phyloP scores from a whole-genome alignment of 2,113 vertebrate species.

The Peromyscus maniculatus region DNA sequence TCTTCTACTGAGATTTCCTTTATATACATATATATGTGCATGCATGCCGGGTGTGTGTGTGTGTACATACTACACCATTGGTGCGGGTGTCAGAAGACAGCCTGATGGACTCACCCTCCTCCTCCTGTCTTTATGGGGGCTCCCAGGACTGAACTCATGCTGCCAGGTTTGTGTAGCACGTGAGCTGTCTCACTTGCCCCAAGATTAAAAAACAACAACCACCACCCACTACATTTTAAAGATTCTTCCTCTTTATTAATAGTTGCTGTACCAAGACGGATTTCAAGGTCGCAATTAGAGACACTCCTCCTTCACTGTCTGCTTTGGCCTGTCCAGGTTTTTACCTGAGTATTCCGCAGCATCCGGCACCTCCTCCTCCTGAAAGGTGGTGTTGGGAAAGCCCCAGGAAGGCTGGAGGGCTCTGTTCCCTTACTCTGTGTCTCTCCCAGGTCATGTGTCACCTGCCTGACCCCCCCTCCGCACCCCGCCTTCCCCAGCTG shows the following conservation, averaged over 20 bases:
- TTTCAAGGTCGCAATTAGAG: slow-evolving; percentile 14
- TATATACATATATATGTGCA: neutral
- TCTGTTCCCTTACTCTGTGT: neutral
- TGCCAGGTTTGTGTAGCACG: neutral
- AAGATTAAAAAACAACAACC: neutral
- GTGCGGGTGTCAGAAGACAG: too few species aligned
- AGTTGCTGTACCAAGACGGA: neutral
- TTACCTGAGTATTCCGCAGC: neutral
- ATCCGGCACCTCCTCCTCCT: neutral
- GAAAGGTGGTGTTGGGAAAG: neutral
- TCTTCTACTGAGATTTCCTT: neutral
- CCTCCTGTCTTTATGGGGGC: too few species aligned
- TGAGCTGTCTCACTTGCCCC: neutral
- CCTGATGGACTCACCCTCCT: too few species aligned
- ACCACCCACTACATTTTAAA: neutral
- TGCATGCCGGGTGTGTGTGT: fast-evolving
- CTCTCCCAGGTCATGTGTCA: neutral
- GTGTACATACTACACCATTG: neutral
- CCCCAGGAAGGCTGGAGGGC: neutral
- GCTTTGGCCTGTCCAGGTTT: neutral
- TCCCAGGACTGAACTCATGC: too few species aligned
- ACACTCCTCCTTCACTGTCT: neutral
- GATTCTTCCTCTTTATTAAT: slow-evolving; percentile 1
- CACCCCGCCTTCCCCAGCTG: neutral
- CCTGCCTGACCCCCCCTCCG: neutral